Evolutionary conservation across 2,797 vertebrate genomes (phyloP), one percentile per base, ranked within the genome.

Genomic region (Carapus acus): DNA sequence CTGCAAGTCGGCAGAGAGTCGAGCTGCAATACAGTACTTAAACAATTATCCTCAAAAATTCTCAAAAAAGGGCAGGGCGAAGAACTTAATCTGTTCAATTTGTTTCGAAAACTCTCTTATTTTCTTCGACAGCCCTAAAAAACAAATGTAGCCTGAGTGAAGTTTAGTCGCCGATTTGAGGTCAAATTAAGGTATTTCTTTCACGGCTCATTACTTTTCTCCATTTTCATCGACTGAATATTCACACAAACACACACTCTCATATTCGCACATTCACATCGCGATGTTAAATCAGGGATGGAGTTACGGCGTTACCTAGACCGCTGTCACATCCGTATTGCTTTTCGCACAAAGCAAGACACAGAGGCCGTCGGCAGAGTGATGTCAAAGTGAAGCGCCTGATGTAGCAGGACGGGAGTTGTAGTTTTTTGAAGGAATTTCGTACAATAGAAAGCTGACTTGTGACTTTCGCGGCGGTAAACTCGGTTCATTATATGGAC

Each of bases 271-370:
- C 24, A 46, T 7, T 11, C 16, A 33, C 31, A 3, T 15, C 1
- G 12, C 2, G 11, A 3, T 20, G 15, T 14, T 40, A 20, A 6
- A 1, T 34, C 40, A 6, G 54, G n/a, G 58, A 65, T 50, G 72
- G 3, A 62, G 45, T 43, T 48, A 54, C 38, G 12, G 43, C 7
- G 47, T 69, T 83, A 84, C 79, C 82, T 74, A 40, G 14, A 77
- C 68, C 65, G 63, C 62, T 51, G 63, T 62, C 69, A 69, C 76
- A 81, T 79, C 69, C 60, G 52, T 27, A 62, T 73, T 67, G 69
- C 76, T 63, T 29, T 47, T 43, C 49, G 60, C 78, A 86, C 83
- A 87, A 87, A 81, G 72, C 48, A 52, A 16, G 51, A 54, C 62
- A 0, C 43, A 62, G 45, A 4, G 45, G 73, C 44, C 36, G 78